These are phyloP conservation scores for Coptodon rendalli DNA, from an alignment of 2,113 vertebrate genomes.

Conservation along the genomic window DNA sequence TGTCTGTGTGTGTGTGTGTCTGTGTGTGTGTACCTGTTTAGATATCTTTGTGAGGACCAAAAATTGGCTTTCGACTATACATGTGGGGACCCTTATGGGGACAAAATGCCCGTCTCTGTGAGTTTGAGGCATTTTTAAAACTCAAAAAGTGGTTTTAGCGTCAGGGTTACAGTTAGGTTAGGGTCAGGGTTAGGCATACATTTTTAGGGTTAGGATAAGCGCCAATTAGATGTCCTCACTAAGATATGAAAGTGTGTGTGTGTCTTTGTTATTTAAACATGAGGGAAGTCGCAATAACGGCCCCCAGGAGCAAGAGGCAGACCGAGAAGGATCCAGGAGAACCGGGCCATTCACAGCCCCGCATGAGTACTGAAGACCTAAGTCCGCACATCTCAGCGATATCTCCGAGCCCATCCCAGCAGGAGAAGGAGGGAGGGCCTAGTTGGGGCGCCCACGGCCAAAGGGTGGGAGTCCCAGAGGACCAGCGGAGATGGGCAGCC, in stretches of 20 bases:
- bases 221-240: not conserved
- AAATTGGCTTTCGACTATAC: not conserved
- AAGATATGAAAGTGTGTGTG: not conserved
- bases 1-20: not conserved
- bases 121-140: not conserved
- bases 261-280: not conserved
- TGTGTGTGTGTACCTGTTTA: not conserved
- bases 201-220: not conserved
- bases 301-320: not conserved
- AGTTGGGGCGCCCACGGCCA: fast-evolving
- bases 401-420: not conserved
- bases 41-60: not conserved
- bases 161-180: not conserved
- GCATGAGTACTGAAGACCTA: not conserved
- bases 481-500: not conserved
- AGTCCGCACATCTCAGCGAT: not conserved
- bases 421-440: not conserved
- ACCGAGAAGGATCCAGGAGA: not conserved
- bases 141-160: not conserved
- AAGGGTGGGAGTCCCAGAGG: not conserved
- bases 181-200: not conserved
- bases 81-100: not conserved
- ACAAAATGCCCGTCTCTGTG: not conserved
- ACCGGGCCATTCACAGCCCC: not conserved
- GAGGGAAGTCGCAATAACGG: not conserved